Base-by-base conservation (phyloP, 1,140 invertebrate species). In the Tribolium madens region DNA sequence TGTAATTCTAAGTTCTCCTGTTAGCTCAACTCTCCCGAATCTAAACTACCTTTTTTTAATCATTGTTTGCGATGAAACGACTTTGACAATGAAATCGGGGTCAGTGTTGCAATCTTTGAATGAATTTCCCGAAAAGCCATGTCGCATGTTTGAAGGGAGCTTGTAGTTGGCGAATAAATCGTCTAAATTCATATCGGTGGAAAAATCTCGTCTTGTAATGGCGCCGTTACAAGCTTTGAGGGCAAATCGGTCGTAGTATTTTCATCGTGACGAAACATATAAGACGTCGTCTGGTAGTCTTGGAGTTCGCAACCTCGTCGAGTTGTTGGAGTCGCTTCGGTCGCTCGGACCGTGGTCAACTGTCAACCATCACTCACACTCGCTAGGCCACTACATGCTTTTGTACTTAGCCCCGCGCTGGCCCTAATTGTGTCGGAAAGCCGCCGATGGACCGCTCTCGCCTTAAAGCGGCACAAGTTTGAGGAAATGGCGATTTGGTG, bases 311-410 rank as follows among this genome's bases (percentile, higher is more conserved):
- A 73, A 73, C 48, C 71, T 73, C 48, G 46, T 57, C 50, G 71
- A 36, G n/a, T 57, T 33, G 71, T 73, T 17, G 70, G 47, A 73
- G 17, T 42, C 46, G 71, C 17, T 52, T 18, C 18, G 71, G 48
- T 73, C 71, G 71, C 50, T 73, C 48, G 71, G 71, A 73, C 79
- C 80, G 79, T 80, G 84, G 84, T 85, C 84, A 84, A 81, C 83
- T 85, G 84, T 85, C 83, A 85, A 78, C 82, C 84, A 85, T 85
- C 84, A 85, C 84, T 85, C 84, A 84, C 82, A 76, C 70, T 82
- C 76, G 82, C 79, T 68, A 74, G 82, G 77, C 84, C 79, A 76
- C 81, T 82, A 85, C 84, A 85, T 77, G 84, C 79, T 84, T 85
- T 84, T 85, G 77, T 85, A 85, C 84, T 85, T 85, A 84, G 82